Percentiles rank a stretch among this genome's conserved stretches.
Conservation (phyloP, 2,797 vertebrate species). For the Neosalanx taihuensis region DNA sequence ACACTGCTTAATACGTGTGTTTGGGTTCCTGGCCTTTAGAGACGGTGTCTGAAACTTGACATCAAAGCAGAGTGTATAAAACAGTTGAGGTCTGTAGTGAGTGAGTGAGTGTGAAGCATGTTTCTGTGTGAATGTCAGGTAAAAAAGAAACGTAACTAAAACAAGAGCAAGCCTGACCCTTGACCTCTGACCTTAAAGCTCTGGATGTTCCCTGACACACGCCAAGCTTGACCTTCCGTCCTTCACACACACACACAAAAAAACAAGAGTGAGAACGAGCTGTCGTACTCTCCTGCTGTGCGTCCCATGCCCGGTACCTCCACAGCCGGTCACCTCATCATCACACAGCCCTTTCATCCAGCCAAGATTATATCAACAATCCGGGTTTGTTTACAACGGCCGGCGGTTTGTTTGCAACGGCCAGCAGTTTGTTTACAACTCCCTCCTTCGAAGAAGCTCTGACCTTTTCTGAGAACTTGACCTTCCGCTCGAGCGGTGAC, state of each 20-base stretch:
- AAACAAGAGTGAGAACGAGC: slow-evolving; percentile 16
- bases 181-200: too few species aligned
- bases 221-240: background rate
- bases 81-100: slow-evolving; percentile 6
- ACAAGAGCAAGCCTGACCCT: too few species aligned
- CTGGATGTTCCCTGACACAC: slow-evolving; percentile 30
- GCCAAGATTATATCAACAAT: slow-evolving; percentile 5
- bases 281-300: too few species aligned
- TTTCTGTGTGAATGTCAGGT: slow-evolving; percentile 57
- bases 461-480: slow-evolving; percentile 65
- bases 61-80: too few species aligned
- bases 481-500: slow-evolving; percentile 60
- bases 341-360: slow-evolving; percentile 2
- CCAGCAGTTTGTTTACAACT: slow-evolving; percentile 44
- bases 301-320: too few species aligned
- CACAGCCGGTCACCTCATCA: background rate
- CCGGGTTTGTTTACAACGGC: slow-evolving; percentile 39
- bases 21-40: slow-evolving; percentile 28
- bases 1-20: slow-evolving; percentile 17
- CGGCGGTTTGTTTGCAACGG: slow-evolving; percentile 42
- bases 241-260: slow-evolving; percentile 12
- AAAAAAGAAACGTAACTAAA: too few species aligned
- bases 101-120: slow-evolving; percentile 19
- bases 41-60: slow-evolving; percentile 15
- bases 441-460: slow-evolving; percentile 49